Evolutionary conservation across 35 echinoderm and acorn worm species (phyloP).

Genomic region (Anneissia japonica): DNA sequence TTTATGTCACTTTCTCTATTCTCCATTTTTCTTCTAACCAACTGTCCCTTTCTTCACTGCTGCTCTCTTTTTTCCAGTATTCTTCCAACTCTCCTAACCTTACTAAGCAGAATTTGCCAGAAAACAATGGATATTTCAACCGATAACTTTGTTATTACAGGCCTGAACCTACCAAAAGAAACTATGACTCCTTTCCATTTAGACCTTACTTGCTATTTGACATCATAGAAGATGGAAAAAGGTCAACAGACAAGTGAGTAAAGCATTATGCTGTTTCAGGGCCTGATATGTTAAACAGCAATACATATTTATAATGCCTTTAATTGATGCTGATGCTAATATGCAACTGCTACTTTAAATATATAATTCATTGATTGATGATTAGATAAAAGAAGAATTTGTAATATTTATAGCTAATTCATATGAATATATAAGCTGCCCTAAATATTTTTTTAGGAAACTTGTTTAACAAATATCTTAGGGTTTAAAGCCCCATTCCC

Average conservation of each 20-base stretch:
- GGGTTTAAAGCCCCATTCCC: no score
- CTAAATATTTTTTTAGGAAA: no score
- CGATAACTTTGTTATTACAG: neutral
- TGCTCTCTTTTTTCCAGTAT: neutral
- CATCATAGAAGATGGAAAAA: neutral
- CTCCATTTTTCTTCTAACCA: neutral
- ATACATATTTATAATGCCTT: neutral
- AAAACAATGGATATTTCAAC: neutral
- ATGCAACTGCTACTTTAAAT: no score
- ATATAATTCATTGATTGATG: no score
- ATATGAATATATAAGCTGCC: no score
- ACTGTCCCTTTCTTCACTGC: neutral
- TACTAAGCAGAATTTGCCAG: neutral
- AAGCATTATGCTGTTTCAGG: neutral
- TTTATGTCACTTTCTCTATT: neutral
- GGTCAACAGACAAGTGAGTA: neutral
- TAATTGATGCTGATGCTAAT: no score
- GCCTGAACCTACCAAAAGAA: neutral
- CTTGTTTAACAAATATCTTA: no score
- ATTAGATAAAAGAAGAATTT: no score
- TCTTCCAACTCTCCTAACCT: neutral
- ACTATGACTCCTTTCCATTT: neutral
- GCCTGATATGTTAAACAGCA: neutral
- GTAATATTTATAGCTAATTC: no score
- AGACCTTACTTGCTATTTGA: conserved; percentile 15